A percentile compares a stretch with the other conserved stretches of the same genome.
These are phyloP conservation scores for Amphipyra tragopoginis DNA, from an alignment of 2,888 invertebrate species.

Conservation along the genomic window DNA sequence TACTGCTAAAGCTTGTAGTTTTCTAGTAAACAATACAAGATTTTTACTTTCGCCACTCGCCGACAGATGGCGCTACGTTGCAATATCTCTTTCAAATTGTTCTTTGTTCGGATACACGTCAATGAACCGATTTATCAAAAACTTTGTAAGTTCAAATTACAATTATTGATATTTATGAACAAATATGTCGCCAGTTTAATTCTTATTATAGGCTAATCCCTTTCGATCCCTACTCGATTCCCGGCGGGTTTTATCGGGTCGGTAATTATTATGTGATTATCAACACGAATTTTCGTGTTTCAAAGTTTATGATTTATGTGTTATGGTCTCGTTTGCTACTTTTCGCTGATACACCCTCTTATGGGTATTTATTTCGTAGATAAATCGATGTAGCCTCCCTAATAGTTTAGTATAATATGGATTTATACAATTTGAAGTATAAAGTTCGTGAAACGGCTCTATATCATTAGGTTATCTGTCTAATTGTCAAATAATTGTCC, in stretches of 20 bases:
- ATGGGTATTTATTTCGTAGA: conserved; percentile 38
- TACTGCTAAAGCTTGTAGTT: conserved; percentile 36
- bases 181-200: conserved; percentile 53
- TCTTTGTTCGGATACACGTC: conserved; percentile 43
- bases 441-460: background rate
- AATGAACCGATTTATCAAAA: conserved; percentile 40
- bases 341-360: conserved; percentile 44
- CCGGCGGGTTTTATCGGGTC: conserved; percentile 71
- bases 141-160: conserved; percentile 23
- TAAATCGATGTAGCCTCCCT: conserved; percentile 39
- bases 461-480: conserved; percentile 25
- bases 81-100: background rate
- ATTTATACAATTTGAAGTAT: conserved; percentile 1
- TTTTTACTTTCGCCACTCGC: conserved; percentile 24
- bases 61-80: conserved; percentile 53
- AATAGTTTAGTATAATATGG: conserved; percentile 17
- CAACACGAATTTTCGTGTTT: conserved; percentile 79
- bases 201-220: conserved; percentile 56
- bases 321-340: conserved; percentile 66
- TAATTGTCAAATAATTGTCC: conserved; percentile 34
- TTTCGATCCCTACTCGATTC: conserved; percentile 69
- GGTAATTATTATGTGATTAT: conserved; percentile 86
- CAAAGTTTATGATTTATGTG: conserved; percentile 87
- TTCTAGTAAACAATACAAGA: conserved; percentile 19
- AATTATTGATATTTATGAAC: conserved; percentile 39